These are phyloP conservation scores for Plecotus auritus DNA, from an alignment of 2,113 vertebrate species.

Conservation along the genomic window DNA sequence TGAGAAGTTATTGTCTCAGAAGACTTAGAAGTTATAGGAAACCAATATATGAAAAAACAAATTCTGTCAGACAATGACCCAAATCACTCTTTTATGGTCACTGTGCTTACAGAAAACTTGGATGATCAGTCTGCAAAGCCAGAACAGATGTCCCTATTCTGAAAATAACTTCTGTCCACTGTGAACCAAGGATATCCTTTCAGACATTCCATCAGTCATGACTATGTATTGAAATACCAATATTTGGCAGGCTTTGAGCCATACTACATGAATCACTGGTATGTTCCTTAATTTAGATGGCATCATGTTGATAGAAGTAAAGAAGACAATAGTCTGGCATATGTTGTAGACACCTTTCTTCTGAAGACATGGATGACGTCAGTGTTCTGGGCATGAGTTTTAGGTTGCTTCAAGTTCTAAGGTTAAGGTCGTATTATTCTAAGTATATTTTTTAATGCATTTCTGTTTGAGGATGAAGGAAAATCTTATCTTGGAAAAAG, in stretches of 20 bases:
- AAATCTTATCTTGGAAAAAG: not conserved
- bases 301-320: not conserved
- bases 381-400: not conserved
- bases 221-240: not conserved
- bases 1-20: not conserved
- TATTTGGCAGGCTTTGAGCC: not conserved
- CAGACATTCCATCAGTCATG: not conserved
- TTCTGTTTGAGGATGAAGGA: not conserved
- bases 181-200: not conserved
- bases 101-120: not conserved
- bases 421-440: not conserved
- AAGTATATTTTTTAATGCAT: not conserved
- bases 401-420: not conserved
- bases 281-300: not conserved
- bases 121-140: not conserved
- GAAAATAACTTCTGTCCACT: not conserved
- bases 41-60: accelerated
- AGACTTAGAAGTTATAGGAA: not conserved
- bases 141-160: not conserved
- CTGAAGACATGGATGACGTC: not conserved
- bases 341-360: not conserved
- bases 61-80: not conserved
- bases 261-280: not conserved
- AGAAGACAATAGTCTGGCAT: not conserved
- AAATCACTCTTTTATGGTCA: not conserved